phyloP scores from a whole-genome alignment of 2,888 invertebrate genomes.

The Aphidius colemani region DNA sequence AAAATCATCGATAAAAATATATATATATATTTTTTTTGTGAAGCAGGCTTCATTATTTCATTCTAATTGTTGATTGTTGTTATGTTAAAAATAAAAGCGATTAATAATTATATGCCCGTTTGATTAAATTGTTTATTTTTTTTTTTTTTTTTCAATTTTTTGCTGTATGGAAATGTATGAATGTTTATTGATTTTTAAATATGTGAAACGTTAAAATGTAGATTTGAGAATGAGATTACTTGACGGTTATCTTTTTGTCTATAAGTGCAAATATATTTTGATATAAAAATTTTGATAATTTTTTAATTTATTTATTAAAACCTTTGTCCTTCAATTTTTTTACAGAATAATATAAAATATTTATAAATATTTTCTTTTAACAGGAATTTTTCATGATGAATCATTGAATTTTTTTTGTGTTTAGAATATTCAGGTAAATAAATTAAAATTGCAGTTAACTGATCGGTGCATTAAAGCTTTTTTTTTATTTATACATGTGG shows the following conservation, averaged over 20 bases:
- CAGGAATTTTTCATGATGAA: constrained; percentile 39
- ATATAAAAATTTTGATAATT: constrained; percentile 49
- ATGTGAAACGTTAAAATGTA: constrained; percentile 26
- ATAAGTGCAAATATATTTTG: constrained; percentile 60
- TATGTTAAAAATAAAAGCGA: constrained; percentile 10
- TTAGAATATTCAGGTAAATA: constrained; percentile 56
- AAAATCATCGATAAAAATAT: constrained; percentile 22
- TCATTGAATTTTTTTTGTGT: constrained; percentile 53
- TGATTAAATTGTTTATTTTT: constrained; percentile 3
- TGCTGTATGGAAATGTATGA: constrained; percentile 29
- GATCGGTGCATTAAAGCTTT: constrained; percentile 35
- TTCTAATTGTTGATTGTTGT: constrained; percentile 45
- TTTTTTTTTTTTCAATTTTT: constrained; percentile 3
- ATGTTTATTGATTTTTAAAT: constrained; percentile 31
- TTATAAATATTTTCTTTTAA: constrained; percentile 4
- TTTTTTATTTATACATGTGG: constrained; percentile 16
- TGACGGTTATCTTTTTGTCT: constrained; percentile 52
- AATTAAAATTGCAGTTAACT: constrained; percentile 48
- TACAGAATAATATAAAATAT: background rate
- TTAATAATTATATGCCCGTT: background rate
- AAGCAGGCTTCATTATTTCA: constrained; percentile 50
- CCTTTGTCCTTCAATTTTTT: background rate
- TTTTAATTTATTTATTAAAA: background rate
- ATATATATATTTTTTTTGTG: constrained; percentile 40
- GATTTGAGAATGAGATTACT: constrained; percentile 44